A percentile compares a stretch with the other conserved stretches of the same genome.
These are phyloP conservation scores for Apodemia zela DNA, from an alignment of 2,888 invertebrate genomes.

Conservation along the genomic window DNA sequence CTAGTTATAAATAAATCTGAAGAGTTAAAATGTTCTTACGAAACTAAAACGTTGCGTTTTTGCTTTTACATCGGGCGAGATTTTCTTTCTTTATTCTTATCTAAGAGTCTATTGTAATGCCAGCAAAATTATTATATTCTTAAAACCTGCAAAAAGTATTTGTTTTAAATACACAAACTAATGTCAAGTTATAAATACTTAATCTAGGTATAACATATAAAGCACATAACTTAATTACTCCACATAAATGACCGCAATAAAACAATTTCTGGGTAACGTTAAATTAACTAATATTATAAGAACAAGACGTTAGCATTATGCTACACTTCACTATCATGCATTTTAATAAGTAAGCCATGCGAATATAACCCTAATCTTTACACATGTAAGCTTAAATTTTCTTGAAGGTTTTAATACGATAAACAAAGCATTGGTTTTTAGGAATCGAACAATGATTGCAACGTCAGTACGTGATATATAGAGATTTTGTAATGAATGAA, in stretches of 20 bases:
- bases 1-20: too few relatives aligned
- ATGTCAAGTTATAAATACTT: too few relatives aligned
- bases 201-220: too few relatives aligned
- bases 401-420: conserved; percentile 16
- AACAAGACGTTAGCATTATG: conserved; percentile 4
- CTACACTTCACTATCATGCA: background rate
- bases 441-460: conserved; percentile 10
- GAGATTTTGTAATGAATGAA: conserved; percentile 8
- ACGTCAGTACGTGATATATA: conserved; percentile 9
- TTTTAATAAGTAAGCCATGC: background rate
- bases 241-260: conserved; percentile 3
- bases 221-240: background rate
- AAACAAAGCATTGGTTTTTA: conserved; percentile 21
- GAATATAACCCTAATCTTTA: background rate
- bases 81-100: too few relatives aligned
- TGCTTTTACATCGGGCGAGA: too few relatives aligned
- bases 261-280: conserved; percentile 1
- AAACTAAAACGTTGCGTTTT: too few relatives aligned
- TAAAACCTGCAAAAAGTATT: too few relatives aligned
- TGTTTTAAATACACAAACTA: too few relatives aligned
- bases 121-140: too few relatives aligned
- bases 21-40: too few relatives aligned
- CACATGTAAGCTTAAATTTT: background rate
- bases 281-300: conserved; percentile 5
- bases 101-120: too few relatives aligned